Evolutionary conservation across 2,797 vertebrate species (phyloP).

Genomic region (Squalus acanthias): DNA sequence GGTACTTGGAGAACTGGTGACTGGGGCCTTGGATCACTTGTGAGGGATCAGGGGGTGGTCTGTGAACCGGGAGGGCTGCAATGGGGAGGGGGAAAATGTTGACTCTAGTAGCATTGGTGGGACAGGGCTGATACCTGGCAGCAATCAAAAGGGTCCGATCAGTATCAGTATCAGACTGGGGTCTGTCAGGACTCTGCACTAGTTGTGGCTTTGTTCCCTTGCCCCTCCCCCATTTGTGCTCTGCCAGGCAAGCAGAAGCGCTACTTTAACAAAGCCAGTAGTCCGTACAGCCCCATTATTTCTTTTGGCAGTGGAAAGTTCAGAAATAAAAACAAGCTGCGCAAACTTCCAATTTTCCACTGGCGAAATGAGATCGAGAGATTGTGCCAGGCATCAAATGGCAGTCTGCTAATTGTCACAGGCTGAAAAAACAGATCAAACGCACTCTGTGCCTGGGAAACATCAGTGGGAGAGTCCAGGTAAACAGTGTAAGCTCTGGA

Average conservation of each 20-base stretch:
- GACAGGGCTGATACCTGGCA: neutral
- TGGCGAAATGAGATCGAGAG: neutral
- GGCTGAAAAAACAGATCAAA: neutral
- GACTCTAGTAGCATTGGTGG: neutral
- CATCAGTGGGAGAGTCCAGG: neutral
- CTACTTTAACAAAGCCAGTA: neutral
- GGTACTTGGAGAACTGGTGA: neutral
- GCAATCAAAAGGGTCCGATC: neutral
- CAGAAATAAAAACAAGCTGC: neutral
- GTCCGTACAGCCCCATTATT: neutral
- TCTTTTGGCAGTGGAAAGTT: neutral
- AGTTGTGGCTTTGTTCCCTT: neutral
- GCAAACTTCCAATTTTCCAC: neutral
- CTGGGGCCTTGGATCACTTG: neutral
- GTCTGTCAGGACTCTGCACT: neutral
- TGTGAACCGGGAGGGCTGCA: neutral
- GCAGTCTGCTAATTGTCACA: conserved; percentile 10
- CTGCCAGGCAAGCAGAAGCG: neutral
- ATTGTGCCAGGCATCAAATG: neutral
- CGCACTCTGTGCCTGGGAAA: neutral
- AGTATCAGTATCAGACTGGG: too few species aligned
- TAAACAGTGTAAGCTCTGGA: neutral
- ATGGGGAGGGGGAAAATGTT: neutral
- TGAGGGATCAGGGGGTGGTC: too few species aligned
- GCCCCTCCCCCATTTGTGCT: neutral